Evolutionary conservation across 2,113 vertebrate genomes (phyloP), one percentile per base, ranked within the genome.

Genomic region (Ahaetulla prasina): DNA sequence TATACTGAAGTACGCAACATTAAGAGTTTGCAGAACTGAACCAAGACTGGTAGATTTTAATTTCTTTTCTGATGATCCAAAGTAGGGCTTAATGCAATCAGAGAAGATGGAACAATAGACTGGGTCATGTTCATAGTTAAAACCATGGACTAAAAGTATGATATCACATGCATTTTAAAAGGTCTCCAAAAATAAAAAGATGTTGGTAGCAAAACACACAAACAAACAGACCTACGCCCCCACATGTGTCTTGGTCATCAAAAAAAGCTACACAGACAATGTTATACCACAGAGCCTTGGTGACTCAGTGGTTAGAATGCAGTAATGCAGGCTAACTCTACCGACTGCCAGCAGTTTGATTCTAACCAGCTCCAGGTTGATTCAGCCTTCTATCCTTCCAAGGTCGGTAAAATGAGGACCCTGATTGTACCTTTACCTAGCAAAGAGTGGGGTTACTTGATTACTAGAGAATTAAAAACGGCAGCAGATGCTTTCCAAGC

Each of bases 191-290:
- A 52, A 53, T 54, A 53, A 52, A 85, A 85, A 25, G 9, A 9
- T 74, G n/a, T 18, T 63, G 10, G 3, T 39, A 74, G n/a, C 14
- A 74, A 74, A 74, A 39, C n/a, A 39, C 68, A 20, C n/a, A 74
- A n/a, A 84, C 74, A 43, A 91, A n/a, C 14, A 23, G 35, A 25
- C 94, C 93, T 91, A n/a, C 92, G 5, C 10, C 1, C 27, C 27
- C 57, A 63, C 27, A 12, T 60, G 30, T 60, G 9, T 63, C 57
- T 63, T 43, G 55, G 89, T 63, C 92, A 91, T 92, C 68, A 91
- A 95, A 96, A 94, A 95, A 94, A 94, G 95, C 95, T 94, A 95
- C 90, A 96, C 93, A 95, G 94, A 95, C 27, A 60, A n/a, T 63
- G 60, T 63, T 63, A 63, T 27, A 63, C 60, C 60, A 63, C 27